Conservation (phyloP, 2,888 invertebrate genomes). For the Phanerotoma sp. region DNA sequence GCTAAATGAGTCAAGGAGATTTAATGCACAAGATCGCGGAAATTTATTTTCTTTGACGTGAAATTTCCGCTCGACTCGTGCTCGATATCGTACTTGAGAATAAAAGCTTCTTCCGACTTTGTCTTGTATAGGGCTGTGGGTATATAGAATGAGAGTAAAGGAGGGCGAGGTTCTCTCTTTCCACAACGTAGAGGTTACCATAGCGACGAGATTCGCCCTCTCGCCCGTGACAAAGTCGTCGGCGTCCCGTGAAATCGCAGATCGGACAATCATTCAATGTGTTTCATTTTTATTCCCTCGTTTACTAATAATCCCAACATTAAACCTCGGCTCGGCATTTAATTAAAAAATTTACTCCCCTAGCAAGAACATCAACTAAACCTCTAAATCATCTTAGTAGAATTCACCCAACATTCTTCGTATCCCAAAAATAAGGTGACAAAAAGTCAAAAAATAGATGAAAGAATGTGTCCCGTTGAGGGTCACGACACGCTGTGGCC, state of each 20-base stretch:
- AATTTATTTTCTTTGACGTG: slow-evolving; percentile 7
- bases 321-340: background rate
- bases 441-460: slow-evolving; percentile 12
- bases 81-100: slow-evolving; percentile 10
- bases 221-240: slow-evolving; percentile 9
- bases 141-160: slow-evolving; percentile 1
- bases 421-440: slow-evolving; percentile 5
- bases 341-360: background rate
- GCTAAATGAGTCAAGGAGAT: slow-evolving; percentile 2
- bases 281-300: background rate
- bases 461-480: slow-evolving; percentile 32
- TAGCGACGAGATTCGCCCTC: slow-evolving; percentile 8
- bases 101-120: slow-evolving; percentile 1
- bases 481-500: slow-evolving; percentile 42
- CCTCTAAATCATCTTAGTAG: background rate
- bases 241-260: slow-evolving; percentile 11
- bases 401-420: too few relatives aligned
- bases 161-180: background rate
- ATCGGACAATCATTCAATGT: slow-evolving; percentile 11
- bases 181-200: slow-evolving; percentile 7
- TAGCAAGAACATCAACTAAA: background rate
- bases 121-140: background rate
- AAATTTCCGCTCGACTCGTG: slow-evolving; percentile 11
- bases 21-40: background rate
- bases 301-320: background rate